A percentile compares a stretch with the other conserved stretches of the same genome.
phyloP scores from a whole-genome alignment of 2,888 invertebrate species.

The Bellardia pandia region DNA sequence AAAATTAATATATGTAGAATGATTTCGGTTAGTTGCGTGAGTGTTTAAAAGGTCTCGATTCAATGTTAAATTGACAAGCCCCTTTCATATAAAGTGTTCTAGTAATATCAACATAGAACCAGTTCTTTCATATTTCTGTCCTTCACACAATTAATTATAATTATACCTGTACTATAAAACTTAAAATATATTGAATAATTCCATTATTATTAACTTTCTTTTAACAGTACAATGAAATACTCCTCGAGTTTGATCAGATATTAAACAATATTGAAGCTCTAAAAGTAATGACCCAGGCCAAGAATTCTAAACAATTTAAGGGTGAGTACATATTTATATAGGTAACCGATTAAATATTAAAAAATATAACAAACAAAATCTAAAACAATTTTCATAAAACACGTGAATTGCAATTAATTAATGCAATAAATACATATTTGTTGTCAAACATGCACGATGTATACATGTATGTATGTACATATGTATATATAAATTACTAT shows the following conservation, averaged over 20 bases:
- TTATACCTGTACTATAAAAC: no score
- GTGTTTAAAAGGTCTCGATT: no score
- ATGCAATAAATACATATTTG: background rate
- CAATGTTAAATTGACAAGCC: no score
- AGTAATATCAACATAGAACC: no score
- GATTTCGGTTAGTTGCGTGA: no score
- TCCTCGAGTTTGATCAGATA: constrained; percentile 47
- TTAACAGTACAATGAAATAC: constrained; percentile 61
- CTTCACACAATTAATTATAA: no score
- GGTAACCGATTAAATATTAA: background rate
- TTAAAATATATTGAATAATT: background rate
- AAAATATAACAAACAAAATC: background rate
- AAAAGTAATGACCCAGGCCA: constrained; percentile 60
- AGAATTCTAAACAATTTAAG: constrained; percentile 63
- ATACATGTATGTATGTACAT: background rate
- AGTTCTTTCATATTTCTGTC: no score
- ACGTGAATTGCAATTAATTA: constrained; percentile 2
- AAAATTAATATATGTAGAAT: no score
- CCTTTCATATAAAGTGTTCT: no score
- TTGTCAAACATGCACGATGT: no score
- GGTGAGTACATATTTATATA: constrained; percentile 38
- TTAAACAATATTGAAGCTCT: constrained; percentile 58
- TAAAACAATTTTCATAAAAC: background rate
- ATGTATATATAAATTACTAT: background rate
- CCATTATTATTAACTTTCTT: background rate